These are phyloP conservation scores for Pseudolaguvia tuberculata DNA, from an alignment of 2,113 vertebrate genomes.

Conservation along the genomic window DNA sequence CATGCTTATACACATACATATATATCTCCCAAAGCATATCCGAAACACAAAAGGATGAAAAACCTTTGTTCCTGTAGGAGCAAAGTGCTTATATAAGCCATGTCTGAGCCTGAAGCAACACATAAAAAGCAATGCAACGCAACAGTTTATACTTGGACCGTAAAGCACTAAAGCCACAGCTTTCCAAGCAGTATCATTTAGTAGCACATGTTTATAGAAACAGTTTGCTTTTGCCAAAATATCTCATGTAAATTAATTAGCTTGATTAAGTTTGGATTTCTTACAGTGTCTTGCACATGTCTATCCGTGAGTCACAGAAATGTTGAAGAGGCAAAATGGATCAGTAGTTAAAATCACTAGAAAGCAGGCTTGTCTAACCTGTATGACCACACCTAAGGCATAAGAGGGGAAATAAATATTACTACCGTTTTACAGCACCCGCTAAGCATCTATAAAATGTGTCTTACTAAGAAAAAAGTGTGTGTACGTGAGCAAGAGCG, in stretches of 20 bases:
- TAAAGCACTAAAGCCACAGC: neutral
- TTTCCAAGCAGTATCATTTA: neutral
- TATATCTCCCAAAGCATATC: too few species aligned
- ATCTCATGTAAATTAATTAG: neutral
- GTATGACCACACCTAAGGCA: neutral
- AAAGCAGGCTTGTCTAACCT: neutral
- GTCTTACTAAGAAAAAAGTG: neutral
- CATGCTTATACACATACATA: neutral
- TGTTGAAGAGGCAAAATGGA: neutral
- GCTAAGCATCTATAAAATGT: neutral
- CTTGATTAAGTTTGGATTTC: neutral
- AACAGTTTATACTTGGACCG: neutral
- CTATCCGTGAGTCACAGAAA: slow-evolving; percentile 2
- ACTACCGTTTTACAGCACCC: neutral
- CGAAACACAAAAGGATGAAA: neutral
- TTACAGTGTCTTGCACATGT: neutral
- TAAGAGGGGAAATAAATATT: neutral
- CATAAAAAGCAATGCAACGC: neutral
- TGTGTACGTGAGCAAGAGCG: neutral
- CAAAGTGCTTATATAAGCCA: neutral
- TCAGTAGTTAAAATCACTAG: too few species aligned
- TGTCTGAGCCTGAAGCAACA: slow-evolving; percentile 12
- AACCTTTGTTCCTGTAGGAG: neutral
- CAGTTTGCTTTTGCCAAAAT: neutral
- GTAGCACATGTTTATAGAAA: neutral